phyloP scores from a whole-genome alignment of 2,797 vertebrate genomes.

The Gymnothorax javanicus region DNA sequence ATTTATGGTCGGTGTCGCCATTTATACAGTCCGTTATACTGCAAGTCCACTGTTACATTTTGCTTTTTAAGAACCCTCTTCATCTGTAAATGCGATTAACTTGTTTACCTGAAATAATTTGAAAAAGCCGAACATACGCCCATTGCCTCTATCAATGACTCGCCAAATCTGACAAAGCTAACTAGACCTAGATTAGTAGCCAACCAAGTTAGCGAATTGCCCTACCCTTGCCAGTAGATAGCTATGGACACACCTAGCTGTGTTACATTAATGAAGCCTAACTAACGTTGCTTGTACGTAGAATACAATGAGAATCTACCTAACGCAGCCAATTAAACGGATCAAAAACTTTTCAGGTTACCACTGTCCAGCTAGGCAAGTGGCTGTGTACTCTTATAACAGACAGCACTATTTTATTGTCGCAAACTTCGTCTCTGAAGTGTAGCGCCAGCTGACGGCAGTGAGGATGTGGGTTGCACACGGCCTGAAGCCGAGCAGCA shows the following conservation, averaged over 20 bases:
- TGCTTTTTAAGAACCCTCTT: constrained; percentile 18
- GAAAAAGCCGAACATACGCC: not conserved
- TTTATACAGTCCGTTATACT: constrained; percentile 43
- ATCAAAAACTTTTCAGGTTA: not conserved
- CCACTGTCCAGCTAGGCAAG: not conserved
- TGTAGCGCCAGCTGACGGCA: constrained; percentile 51
- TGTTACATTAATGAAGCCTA: not conserved
- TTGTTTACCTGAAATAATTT: not conserved
- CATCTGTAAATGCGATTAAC: not conserved
- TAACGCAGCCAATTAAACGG: not conserved
- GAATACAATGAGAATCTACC: not conserved
- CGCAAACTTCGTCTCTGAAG: not conserved
- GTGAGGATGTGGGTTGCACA: constrained; percentile 53
- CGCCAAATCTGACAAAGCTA: not conserved
- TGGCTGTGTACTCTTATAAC: not conserved
- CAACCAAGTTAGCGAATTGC: not conserved
- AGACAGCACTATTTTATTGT: constrained; percentile 22
- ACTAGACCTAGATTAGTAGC: not conserved
- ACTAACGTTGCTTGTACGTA: not conserved
- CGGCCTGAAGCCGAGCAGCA: constrained; percentile 46
- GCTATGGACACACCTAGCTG: no score
- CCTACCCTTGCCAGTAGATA: not conserved
- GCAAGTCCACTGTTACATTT: constrained; percentile 13
- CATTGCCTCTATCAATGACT: not conserved
- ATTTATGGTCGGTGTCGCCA: constrained; percentile 44